Percentiles rank a stretch among this genome's conserved stretches.
These are phyloP conservation scores for Bombus soroeensis DNA, from an alignment of 1,140 invertebrate genomes.

Conservation along the genomic window DNA sequence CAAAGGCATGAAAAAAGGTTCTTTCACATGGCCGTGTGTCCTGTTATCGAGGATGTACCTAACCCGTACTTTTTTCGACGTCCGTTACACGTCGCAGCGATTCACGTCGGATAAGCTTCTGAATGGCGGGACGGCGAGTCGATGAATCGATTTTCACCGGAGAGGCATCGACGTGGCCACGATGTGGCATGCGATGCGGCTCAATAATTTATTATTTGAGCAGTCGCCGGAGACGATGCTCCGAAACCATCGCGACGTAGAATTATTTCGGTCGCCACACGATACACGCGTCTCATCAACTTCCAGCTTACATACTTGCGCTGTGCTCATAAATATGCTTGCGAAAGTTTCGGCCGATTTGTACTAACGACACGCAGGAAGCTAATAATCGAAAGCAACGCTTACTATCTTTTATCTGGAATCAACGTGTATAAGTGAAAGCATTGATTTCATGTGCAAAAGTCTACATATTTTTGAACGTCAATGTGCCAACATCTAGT, in stretches of 20 bases:
- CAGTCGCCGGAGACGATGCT: background rate
- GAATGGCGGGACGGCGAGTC: slow-evolving; percentile 23
- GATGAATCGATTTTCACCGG: slow-evolving; percentile 24
- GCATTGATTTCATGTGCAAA: no score
- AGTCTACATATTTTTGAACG: no score
- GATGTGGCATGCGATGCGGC: slow-evolving; percentile 17
- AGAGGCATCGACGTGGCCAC: slow-evolving; percentile 5
- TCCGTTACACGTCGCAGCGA: slow-evolving; percentile 4
- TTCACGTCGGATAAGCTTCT: slow-evolving; percentile 15
- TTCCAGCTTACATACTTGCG: background rate
- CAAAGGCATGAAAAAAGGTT: background rate
- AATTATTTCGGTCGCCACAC: background rate
- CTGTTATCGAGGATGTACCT: background rate
- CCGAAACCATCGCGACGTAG: background rate
- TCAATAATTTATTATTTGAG: slow-evolving; percentile 31
- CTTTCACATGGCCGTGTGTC: background rate
- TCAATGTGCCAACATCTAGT: no score
- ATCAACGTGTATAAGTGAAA: no score
- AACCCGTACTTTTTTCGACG: slow-evolving; percentile 17
- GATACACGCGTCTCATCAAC: background rate
- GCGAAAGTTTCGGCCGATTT: no score
- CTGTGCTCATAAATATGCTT: background rate
- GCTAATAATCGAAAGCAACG: background rate
- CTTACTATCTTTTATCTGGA: no score
- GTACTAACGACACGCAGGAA: no score